These are phyloP conservation scores for Pelmatolapia mariae DNA, from an alignment of 2,113 vertebrate genomes.

Conservation along the genomic window DNA sequence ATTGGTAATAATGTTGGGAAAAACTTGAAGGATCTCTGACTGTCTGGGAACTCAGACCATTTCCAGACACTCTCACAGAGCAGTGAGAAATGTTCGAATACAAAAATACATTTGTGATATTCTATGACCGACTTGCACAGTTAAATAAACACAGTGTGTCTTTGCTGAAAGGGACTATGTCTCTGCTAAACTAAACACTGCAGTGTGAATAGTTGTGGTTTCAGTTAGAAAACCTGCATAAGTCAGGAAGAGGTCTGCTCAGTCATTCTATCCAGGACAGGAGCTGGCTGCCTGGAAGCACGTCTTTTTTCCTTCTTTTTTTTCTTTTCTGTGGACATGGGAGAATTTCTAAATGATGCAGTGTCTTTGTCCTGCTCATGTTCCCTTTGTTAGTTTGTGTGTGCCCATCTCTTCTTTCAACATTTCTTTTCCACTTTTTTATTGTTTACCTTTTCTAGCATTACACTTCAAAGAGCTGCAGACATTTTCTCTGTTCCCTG, in stretches of 20 bases:
- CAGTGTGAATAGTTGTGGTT: not conserved
- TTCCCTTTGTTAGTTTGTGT: not conserved
- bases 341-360: not conserved
- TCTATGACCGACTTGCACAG: not conserved
- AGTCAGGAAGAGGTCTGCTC: constrained; percentile 3
- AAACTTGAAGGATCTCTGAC: not conserved
- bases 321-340: constrained; percentile 18
- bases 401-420: not conserved
- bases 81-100: not conserved
- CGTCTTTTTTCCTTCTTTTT: not conserved
- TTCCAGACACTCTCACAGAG: not conserved
- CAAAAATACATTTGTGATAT: not conserved
- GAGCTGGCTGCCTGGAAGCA: not conserved
- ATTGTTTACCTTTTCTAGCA: not conserved
- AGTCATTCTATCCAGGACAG: not conserved
- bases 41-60: not conserved
- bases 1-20: not conserved
- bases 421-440: not conserved
- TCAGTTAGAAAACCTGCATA: not conserved
- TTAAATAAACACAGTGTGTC: not conserved
- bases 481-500: not conserved
- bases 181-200: not conserved
- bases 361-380: not conserved
- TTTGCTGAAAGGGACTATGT: not conserved
- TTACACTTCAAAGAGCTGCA: not conserved